Evolutionary conservation across 1,140 invertebrate species (phyloP).

Genomic region (Limonius californicus): DNA sequence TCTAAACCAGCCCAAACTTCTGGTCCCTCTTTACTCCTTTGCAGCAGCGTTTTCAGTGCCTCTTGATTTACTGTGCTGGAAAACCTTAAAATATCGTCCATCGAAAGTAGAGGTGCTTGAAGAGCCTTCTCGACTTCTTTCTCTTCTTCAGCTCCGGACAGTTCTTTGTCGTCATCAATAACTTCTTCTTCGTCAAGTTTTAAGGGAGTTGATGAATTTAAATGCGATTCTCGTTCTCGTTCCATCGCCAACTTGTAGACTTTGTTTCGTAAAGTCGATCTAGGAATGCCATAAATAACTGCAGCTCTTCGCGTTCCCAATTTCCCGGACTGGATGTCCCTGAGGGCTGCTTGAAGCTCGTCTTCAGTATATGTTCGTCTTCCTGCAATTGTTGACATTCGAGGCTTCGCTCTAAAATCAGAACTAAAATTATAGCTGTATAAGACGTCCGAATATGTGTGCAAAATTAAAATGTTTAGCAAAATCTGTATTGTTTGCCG

Average conservation of each 20-base stretch:
- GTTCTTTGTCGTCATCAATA: constrained; percentile 55
- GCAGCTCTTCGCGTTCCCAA: constrained; percentile 88
- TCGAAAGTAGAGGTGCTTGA: constrained; percentile 54
- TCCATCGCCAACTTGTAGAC: constrained; percentile 82
- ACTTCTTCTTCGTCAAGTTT: constrained; percentile 45
- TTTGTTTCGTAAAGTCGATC: constrained; percentile 93
- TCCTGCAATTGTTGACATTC: constrained; percentile 55
- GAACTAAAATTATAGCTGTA: constrained; percentile 45
- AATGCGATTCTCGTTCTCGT: constrained; percentile 58
- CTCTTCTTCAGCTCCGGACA: constrained; percentile 63
- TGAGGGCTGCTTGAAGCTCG: constrained; percentile 82
- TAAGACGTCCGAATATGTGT: constrained; percentile 21
- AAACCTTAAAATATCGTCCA: constrained; percentile 59
- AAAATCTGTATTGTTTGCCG: too few relatives aligned
- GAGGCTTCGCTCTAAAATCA: constrained; percentile 59
- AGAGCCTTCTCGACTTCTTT: constrained; percentile 60
- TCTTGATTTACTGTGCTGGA: constrained; percentile 55
- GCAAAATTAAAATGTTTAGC: too few relatives aligned
- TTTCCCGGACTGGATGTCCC: constrained; percentile 89
- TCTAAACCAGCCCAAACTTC: constrained; percentile 52
- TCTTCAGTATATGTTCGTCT: constrained; percentile 85
- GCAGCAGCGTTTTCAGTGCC: constrained; percentile 56
- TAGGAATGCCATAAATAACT: constrained; percentile 91
- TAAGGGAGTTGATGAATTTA: constrained; percentile 46
- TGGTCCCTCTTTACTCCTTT: constrained; percentile 48